These are phyloP conservation scores for Prochilodus magdalenae DNA, from an alignment of 2,113 vertebrate genomes.

Conservation along the genomic window DNA sequence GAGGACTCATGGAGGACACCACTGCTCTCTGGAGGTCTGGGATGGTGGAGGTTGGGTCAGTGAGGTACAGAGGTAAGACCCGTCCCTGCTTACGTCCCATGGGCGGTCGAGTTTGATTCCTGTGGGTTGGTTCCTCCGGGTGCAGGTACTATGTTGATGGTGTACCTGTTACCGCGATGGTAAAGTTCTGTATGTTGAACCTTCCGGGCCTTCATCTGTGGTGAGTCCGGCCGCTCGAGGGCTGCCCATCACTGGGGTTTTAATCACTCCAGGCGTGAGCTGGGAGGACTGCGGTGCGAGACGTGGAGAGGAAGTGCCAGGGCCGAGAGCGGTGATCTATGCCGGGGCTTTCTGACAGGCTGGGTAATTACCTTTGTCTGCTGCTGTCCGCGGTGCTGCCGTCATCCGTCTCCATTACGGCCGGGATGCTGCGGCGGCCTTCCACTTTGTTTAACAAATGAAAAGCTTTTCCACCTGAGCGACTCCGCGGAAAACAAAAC, in stretches of 20 bases:
- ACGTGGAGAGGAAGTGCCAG: constrained; percentile 20
- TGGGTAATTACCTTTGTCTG: constrained; percentile 78
- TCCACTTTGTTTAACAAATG: constrained; percentile 79
- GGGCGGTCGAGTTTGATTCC: too few relatives aligned
- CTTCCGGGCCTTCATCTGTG: neutral
- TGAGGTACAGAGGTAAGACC: too few relatives aligned
- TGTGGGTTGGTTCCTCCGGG: too few relatives aligned
- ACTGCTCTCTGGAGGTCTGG: too few relatives aligned
- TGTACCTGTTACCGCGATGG: too few relatives aligned
- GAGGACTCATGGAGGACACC: too few relatives aligned
- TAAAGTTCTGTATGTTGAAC: too few relatives aligned
- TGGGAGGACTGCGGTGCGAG: constrained; percentile 30
- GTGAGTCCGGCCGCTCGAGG: neutral
- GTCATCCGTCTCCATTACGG: constrained; percentile 79
- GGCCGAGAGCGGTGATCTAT: constrained; percentile 64
- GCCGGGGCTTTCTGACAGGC: constrained; percentile 65
- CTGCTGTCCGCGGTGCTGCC: constrained; percentile 66
- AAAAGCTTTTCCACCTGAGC: constrained; percentile 76
- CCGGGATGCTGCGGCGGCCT: constrained; percentile 50
- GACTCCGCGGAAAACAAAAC: constrained; percentile 52
- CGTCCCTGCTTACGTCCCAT: too few relatives aligned
- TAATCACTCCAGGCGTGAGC: constrained; percentile 41
- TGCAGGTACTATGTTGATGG: too few relatives aligned
- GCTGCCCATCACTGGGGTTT: neutral
- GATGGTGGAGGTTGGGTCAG: too few relatives aligned